Conservation (phyloP, 23 tunicate genomes). For the Halocynthia roretzi region DNA sequence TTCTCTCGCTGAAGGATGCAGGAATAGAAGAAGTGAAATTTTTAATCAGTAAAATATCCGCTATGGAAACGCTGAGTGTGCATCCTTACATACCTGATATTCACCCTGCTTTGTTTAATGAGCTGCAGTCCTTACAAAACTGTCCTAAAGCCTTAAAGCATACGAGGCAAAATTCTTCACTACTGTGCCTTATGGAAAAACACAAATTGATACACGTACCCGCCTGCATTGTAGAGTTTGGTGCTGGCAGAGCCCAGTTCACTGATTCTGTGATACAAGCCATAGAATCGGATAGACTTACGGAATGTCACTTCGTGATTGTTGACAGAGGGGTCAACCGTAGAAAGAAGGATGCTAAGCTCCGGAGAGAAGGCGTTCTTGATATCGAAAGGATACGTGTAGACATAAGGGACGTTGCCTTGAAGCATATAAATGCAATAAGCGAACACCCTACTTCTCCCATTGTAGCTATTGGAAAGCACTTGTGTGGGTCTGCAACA, state of each 20-base stretch:
- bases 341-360: constrained; percentile 15
- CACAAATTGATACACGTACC: not conserved
- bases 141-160: not conserved
- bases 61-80: not conserved
- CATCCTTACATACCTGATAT: not conserved
- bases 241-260: constrained; percentile 20
- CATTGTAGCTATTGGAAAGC: constrained; percentile 11
- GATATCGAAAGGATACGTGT: constrained; percentile 3
- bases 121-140: not conserved
- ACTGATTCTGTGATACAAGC: constrained; percentile 9
- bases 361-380: not conserved
- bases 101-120: not conserved
- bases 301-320: constrained; percentile 12
- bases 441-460: not conserved
- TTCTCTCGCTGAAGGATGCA: not conserved
- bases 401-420: constrained; percentile 11
- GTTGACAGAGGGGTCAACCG: constrained; percentile 24
- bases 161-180: constrained; percentile 1
- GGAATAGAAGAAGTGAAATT: not conserved
- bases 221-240: constrained; percentile 5
- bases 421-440: not conserved
- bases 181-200: not conserved
- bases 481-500: constrained; percentile 19
- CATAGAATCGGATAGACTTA: not conserved
- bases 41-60: not conserved